These are phyloP conservation scores for Dendroctonus ponderosae DNA, from an alignment of 1,140 invertebrate species.

Conservation along the genomic window DNA sequence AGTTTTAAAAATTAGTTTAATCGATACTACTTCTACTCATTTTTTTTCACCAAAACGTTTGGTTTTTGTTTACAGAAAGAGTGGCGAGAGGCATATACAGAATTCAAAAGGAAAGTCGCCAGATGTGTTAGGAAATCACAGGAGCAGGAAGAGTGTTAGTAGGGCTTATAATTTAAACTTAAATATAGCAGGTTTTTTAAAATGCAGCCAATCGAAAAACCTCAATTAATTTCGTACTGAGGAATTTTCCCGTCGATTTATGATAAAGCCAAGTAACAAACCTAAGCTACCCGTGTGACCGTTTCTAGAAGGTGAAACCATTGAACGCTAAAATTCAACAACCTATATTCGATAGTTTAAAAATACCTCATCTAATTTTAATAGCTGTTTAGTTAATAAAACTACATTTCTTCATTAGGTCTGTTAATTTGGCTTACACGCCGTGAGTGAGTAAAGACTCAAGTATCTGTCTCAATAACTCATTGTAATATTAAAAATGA, in stretches of 20 bases:
- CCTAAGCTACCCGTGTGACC: conserved; percentile 5
- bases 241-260: background rate
- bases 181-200: conserved; percentile 28
- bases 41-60: background rate
- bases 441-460: background rate
- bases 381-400: background rate
- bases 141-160: conserved; percentile 95
- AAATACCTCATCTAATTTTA: conserved; percentile 3
- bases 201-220: conserved; percentile 32
- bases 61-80: conserved; percentile 80
- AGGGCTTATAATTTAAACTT: conserved; percentile 44
- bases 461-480: background rate
- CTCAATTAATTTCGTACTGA: conserved; percentile 15
- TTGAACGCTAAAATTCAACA: background rate
- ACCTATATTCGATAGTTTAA: background rate
- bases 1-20: too few relatives aligned
- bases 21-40: too few relatives aligned
- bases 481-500: too few relatives aligned
- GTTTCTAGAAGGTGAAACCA: conserved; percentile 1
- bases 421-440: conserved; percentile 1
- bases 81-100: conserved; percentile 94
- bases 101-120: conserved; percentile 97
- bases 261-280: conserved; percentile 17
- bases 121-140: conserved; percentile 97
- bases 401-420: background rate